phyloP scores from a whole-genome alignment of 2,888 invertebrate genomes.

The Diplazon laetatorius region DNA sequence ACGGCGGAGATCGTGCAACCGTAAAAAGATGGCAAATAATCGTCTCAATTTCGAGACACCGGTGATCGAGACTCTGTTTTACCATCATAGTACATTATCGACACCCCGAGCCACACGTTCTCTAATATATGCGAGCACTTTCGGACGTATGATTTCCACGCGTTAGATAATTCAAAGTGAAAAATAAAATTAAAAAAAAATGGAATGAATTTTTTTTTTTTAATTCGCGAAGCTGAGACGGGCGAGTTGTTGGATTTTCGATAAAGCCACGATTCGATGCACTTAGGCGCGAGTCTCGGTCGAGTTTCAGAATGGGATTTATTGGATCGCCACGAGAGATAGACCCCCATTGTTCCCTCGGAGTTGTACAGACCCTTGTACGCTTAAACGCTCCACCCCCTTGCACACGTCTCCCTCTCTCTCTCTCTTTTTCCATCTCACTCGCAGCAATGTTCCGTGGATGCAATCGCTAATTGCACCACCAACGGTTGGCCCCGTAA shows the following conservation, averaged over 20 bases:
- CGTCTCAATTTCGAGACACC: background rate
- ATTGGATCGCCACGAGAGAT: conserved; percentile 53
- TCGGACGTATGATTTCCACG: background rate
- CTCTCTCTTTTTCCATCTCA: too few relatives aligned
- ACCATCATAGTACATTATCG: background rate
- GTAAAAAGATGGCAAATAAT: too few relatives aligned
- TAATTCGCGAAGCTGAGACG: background rate
- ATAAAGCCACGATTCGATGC: conserved; percentile 69
- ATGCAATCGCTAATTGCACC: conserved; percentile 24
- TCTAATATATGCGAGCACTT: conserved; percentile 17
- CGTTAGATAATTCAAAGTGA: background rate
- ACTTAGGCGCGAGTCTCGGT: conserved; percentile 42
- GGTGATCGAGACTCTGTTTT: conserved; percentile 1
- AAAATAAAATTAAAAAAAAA: too few relatives aligned
- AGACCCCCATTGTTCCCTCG: conserved; percentile 53
- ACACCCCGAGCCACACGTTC: background rate
- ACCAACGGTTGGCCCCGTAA: conserved; percentile 10
- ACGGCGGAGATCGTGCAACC: too few relatives aligned
- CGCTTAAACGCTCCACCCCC: background rate
- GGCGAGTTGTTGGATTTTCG: conserved; percentile 70
- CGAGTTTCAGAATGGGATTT: conserved; percentile 45
- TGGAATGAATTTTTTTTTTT: too few relatives aligned
- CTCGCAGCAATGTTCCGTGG: conserved; percentile 1
- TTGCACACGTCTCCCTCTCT: too few relatives aligned
- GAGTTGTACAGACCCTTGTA: conserved; percentile 31